Conservation (phyloP, 2,113 vertebrate species). For the Hydrochoerus hydrochaeris region DNA sequence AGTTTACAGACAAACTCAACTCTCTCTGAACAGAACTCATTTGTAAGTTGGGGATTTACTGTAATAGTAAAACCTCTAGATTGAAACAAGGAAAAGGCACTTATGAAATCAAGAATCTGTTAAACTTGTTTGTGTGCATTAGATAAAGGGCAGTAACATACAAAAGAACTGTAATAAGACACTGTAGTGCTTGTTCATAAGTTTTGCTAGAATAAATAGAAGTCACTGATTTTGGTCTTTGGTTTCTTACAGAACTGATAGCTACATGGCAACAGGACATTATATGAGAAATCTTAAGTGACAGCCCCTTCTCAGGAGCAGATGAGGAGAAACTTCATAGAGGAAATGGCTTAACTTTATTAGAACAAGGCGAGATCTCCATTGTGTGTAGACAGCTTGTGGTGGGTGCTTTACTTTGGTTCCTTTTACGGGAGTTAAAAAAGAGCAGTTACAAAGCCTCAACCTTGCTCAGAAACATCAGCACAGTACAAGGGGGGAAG, state of each 20-base stretch:
- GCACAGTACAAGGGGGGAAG: too few relatives aligned
- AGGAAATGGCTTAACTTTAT: neutral
- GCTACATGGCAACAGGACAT: neutral
- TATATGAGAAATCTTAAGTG: neutral
- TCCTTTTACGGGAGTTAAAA: neutral
- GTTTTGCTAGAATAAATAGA: neutral
- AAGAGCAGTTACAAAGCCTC: too few relatives aligned
- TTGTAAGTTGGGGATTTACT: neutral
- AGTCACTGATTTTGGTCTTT: neutral
- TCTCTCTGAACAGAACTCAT: neutral
- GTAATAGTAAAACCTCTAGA: neutral
- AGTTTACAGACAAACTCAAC: neutral
- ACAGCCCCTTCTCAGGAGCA: neutral
- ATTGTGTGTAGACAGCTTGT: neutral
- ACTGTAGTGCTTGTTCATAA: neutral
- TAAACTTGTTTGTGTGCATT: neutral
- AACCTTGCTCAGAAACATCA: too few relatives aligned
- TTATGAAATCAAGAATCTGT: neutral
- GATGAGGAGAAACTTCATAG: neutral
- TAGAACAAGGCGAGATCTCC: neutral
- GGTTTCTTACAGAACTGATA: conserved; percentile 18
- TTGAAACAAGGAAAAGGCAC: neutral
- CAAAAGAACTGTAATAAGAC: neutral
- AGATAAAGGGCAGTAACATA: neutral
- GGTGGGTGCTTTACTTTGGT: neutral